phyloP scores from a whole-genome alignment of 35 echinoderm and acorn worm species.

The Ophiothrix spiculata region DNA sequence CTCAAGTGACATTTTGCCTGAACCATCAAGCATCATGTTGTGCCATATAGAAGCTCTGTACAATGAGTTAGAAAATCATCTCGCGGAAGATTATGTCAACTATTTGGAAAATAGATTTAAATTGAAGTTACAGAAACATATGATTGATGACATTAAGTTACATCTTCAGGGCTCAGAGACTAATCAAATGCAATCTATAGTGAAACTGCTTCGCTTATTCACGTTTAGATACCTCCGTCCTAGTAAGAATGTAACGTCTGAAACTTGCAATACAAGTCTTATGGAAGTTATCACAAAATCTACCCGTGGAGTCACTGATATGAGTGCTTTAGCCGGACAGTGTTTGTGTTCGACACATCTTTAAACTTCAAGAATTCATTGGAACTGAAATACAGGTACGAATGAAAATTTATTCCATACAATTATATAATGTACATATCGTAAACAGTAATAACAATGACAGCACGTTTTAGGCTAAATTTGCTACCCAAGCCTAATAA shows the following conservation, averaged over 20 bases:
- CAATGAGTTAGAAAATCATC: slow-evolving; percentile 4
- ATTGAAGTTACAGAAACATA: neutral
- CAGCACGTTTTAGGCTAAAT: too few species aligned
- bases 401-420: too few species aligned
- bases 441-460: too few species aligned
- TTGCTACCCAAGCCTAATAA: too few species aligned
- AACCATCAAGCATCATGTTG: neutral
- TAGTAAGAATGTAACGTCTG: neutral
- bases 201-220: neutral
- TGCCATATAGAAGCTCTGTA: slow-evolving; percentile 18
- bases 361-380: neutral
- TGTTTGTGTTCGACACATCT: neutral
- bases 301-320: neutral
- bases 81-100: neutral
- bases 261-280: neutral
- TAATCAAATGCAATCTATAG: neutral
- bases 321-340: neutral
- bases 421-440: too few species aligned
- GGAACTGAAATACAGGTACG: neutral
- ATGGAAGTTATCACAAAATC: neutral
- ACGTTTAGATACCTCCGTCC: neutral
- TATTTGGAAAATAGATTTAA: neutral
- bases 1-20: neutral
- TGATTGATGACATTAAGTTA: neutral
- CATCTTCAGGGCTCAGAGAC: neutral